A percentile compares a stretch with the other conserved stretches of the same genome.
phyloP scores from a whole-genome alignment of 2,888 invertebrate species.

The Isotomurus palustris region DNA sequence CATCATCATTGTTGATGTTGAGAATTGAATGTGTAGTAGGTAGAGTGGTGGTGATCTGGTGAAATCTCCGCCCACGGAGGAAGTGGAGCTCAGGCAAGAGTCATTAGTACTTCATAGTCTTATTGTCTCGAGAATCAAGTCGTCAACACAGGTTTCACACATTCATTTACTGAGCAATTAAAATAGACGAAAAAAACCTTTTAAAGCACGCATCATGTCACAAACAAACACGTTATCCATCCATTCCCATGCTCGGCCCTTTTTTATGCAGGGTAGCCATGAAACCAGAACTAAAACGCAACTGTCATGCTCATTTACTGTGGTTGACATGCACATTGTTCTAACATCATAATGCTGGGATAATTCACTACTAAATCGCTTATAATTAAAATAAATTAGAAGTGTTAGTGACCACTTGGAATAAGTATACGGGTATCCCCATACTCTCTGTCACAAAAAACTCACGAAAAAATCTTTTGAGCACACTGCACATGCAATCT shows the following conservation, averaged over 20 bases:
- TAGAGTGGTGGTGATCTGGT: background rate
- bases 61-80: constrained; percentile 3
- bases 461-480: no score
- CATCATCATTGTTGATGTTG: background rate
- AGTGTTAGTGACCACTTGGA: no score
- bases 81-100: constrained; percentile 2
- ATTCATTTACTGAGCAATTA: constrained; percentile 13
- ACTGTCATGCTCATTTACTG: constrained; percentile 10
- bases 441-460: no score
- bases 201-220: constrained; percentile 17
- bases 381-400: constrained; percentile 16
- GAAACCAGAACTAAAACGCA: constrained; percentile 16
- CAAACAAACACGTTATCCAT: constrained; percentile 14
- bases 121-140: constrained; percentile 19
- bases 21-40: background rate
- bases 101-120: constrained; percentile 5
- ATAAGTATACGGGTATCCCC: no score
- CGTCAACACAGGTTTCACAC: constrained; percentile 33
- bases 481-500: background rate
- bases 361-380: constrained; percentile 10
- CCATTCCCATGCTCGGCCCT: constrained; percentile 12
- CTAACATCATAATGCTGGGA: background rate
- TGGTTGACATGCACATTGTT: constrained; percentile 11
- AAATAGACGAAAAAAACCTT: constrained; percentile 8
- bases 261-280: constrained; percentile 3